Evolutionary conservation across 2,113 vertebrate genomes (phyloP).

Genomic region (Rousettus leschenaultii): DNA sequence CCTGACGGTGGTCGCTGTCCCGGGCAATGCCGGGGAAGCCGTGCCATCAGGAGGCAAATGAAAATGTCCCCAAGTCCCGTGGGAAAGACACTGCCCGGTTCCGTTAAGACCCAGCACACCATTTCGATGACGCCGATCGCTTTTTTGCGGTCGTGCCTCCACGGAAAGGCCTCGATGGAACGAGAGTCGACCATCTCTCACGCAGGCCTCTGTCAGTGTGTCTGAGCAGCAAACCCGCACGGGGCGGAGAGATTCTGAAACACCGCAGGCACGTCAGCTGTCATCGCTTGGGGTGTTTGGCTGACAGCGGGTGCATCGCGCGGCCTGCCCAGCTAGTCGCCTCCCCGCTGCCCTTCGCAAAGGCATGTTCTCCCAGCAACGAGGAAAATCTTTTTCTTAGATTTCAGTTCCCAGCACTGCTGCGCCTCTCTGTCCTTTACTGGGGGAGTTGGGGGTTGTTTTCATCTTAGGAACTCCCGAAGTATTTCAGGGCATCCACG

Average conservation of each 20-base stretch:
- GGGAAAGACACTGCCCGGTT: background rate
- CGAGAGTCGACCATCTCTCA: background rate
- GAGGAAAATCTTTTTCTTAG: background rate
- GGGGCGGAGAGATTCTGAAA: slow-evolving; percentile 39
- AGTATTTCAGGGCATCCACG: background rate
- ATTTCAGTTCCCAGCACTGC: background rate
- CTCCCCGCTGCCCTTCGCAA: slow-evolving; percentile 30
- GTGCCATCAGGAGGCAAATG: background rate
- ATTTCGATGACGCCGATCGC: background rate
- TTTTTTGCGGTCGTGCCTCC: background rate
- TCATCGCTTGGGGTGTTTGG: slow-evolving; percentile 19
- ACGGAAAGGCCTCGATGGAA: background rate
- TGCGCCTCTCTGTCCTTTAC: background rate
- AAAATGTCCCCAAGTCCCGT: background rate
- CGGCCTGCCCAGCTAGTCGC: background rate
- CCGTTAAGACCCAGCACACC: background rate
- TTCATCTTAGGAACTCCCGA: background rate
- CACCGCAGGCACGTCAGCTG: slow-evolving; percentile 18
- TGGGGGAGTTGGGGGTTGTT: background rate
- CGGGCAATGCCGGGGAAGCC: background rate
- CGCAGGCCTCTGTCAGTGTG: background rate
- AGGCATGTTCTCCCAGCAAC: slow-evolving; percentile 23
- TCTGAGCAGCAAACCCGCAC: slow-evolving; percentile 19
- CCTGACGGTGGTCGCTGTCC: too few relatives aligned
- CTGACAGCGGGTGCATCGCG: background rate